Conservation (phyloP, 2,888 invertebrate species). For the Hydropsyche betteni region DNA sequence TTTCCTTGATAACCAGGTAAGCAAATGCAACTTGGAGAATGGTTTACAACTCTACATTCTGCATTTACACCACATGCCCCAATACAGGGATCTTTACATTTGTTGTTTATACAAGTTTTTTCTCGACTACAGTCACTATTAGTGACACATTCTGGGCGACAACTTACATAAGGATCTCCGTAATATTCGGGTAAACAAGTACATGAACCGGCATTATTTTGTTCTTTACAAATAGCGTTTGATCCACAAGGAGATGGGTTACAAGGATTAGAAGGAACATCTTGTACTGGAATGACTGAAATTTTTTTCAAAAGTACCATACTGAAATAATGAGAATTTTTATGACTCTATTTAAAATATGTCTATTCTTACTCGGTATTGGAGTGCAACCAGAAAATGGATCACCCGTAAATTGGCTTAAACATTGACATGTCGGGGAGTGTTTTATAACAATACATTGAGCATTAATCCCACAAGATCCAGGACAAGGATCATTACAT, state of each 20-base stretch:
- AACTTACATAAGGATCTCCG: conserved; percentile 88
- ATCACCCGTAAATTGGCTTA: conserved; percentile 82
- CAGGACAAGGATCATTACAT: conserved; percentile 85
- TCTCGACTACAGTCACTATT: conserved; percentile 82
- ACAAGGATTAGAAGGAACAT: conserved; percentile 78
- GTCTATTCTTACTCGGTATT: conserved; percentile 54
- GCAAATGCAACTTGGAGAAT: conserved; percentile 83
- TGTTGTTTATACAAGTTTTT: conserved; percentile 84
- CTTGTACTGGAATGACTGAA: conserved; percentile 68
- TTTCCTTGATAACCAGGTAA: conserved; percentile 81
- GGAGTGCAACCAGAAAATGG: conserved; percentile 79
- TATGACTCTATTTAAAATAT: neutral
- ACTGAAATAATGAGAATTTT: conserved; percentile 1
- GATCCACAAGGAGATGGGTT: conserved; percentile 88
- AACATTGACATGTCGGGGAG: conserved; percentile 83
- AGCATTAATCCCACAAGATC: conserved; percentile 83
- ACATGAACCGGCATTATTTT: conserved; percentile 85
- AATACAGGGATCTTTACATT: conserved; percentile 85
- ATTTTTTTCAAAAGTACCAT: conserved; percentile 49
- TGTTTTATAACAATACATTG: conserved; percentile 84
- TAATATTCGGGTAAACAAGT: conserved; percentile 82
- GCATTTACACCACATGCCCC: conserved; percentile 84
- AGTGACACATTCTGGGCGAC: conserved; percentile 85
- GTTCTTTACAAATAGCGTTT: conserved; percentile 84
- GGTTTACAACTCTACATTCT: conserved; percentile 82